Evolutionary conservation across 2,797 vertebrate species (phyloP).

Genomic region (Rhinogobio ventralis): DNA sequence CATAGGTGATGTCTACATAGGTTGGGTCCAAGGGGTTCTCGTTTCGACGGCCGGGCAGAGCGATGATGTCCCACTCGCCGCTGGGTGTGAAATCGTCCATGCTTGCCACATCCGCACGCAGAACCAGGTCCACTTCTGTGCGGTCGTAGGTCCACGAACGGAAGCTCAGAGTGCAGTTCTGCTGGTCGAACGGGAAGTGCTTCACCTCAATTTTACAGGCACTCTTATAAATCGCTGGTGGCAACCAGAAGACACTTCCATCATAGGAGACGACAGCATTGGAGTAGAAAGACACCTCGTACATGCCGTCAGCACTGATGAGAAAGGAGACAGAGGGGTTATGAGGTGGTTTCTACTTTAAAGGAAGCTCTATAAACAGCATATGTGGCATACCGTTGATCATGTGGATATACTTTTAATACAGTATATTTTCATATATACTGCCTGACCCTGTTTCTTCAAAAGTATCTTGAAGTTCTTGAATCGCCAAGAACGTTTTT

Average conservation of each 20-base stretch:
- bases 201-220: slow-evolving; percentile 97
- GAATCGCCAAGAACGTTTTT: neutral
- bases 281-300: slow-evolving; percentile 98
- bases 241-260: slow-evolving; percentile 96
- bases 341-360: neutral
- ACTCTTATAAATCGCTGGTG: slow-evolving; percentile 96
- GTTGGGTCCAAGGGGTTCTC: slow-evolving; percentile 92
- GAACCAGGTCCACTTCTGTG: slow-evolving; percentile 93
- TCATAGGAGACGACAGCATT: slow-evolving; percentile 94
- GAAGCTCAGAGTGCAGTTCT: slow-evolving; percentile 97
- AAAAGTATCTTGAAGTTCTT: neutral
- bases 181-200: slow-evolving; percentile 98
- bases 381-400: neutral
- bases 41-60: slow-evolving; percentile 90
- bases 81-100: slow-evolving; percentile 98
- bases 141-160: slow-evolving; percentile 98
- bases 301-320: slow-evolving; percentile 92
- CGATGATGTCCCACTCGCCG: slow-evolving; percentile 98
- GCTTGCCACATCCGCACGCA: slow-evolving; percentile 92
- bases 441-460: neutral
- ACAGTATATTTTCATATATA: neutral
- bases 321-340: slow-evolving; percentile 25
- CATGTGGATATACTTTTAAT: neutral
- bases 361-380: neutral
- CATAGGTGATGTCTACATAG: slow-evolving; percentile 96